Base-by-base conservation (phyloP, 64 coral and sea anemone species). In the Catalaphyllia jardinei region DNA sequence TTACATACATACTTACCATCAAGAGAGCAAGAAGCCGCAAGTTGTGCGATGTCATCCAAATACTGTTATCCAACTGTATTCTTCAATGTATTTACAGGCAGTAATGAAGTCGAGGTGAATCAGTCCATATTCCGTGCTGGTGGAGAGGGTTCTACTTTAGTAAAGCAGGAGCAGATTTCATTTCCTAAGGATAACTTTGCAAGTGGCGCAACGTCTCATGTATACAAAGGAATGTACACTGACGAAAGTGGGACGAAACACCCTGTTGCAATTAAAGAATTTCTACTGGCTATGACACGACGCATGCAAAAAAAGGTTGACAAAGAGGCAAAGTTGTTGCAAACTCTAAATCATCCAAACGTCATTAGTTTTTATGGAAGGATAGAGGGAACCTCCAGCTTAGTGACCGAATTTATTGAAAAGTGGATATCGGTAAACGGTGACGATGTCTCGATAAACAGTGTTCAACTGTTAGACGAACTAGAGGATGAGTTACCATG, bases 201-300 rank as follows among this genome's bases (percentile, higher is more conserved):
- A 4, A 83, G 60, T 65, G 80, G 80, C 3, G n/a, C 59, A n/a
- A 61, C 80, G 20, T 60, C 80, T 27, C 6, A 6, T 18, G 60
- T 60, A 13, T 83, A 62, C 57, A 83, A 64, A 65, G 80, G 80
- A 15, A 50, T 63, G 17, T 83, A 83, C 80, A 83, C 19, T 16
- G 80, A 83, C 11, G 80, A 64, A 20, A 38, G 35, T 19, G 55
- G 55, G 29, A 62, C 15, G 5, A 64, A 15, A 31, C 55, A 61
- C 35, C 22, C 55, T 14, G 84, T 74, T 71, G 84, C 71, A 7
- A 20, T 87, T 52, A 87, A 87, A 73, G 84, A 87, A 72, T 87
- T 87, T 87, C 38, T 87, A 30, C 8, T 50, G 24, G 18, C 49
- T 17, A 42, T 87, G 35, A 51, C 84, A 29, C 3, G 71, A 52